These are phyloP conservation scores for Hyposoter didymator DNA, from an alignment of 2,888 invertebrate genomes.

Conservation along the genomic window DNA sequence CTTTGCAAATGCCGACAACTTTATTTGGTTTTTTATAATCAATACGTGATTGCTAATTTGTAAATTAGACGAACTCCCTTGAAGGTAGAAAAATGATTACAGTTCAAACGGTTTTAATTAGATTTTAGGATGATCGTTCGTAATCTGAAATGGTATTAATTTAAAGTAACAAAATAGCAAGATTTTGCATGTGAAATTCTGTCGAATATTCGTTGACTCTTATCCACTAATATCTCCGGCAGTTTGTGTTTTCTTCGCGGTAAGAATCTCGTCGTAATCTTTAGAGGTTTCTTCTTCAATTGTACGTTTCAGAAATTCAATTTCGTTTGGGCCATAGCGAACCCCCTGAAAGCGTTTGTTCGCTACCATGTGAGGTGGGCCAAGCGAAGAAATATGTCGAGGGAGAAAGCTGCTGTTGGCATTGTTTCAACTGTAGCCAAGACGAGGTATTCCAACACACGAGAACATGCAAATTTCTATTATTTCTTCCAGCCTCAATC, in stretches of 20 bases:
- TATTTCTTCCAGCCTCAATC: neutral
- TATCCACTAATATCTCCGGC: neutral
- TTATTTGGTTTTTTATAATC: too few relatives aligned
- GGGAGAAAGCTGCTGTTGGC: conserved; percentile 97
- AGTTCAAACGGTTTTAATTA: neutral
- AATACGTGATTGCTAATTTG: too few relatives aligned
- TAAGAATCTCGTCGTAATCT: conserved; percentile 6
- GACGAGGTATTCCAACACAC: conserved; percentile 88
- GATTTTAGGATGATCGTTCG: neutral
- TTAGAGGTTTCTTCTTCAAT: conserved; percentile 20
- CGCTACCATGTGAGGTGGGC: conserved; percentile 93
- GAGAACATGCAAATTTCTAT: conserved; percentile 10
- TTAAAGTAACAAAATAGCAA: neutral
- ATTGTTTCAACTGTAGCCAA: conserved; percentile 95
- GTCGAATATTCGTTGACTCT: neutral
- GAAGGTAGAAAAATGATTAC: too few relatives aligned
- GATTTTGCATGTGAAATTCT: neutral
- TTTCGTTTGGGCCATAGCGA: conserved; percentile 92
- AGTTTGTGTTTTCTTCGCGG: neutral
- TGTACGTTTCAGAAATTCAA: conserved; percentile 88
- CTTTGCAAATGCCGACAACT: too few relatives aligned
- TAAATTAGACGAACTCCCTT: too few relatives aligned
- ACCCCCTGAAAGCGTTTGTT: conserved; percentile 96
- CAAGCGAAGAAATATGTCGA: conserved; percentile 97
- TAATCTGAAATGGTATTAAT: neutral